A percentile compares a stretch with the other conserved stretches of the same genome.
These are phyloP conservation scores for Anisognathus igniventris DNA, from an alignment of 2,797 vertebrate species.

Conservation along the genomic window DNA sequence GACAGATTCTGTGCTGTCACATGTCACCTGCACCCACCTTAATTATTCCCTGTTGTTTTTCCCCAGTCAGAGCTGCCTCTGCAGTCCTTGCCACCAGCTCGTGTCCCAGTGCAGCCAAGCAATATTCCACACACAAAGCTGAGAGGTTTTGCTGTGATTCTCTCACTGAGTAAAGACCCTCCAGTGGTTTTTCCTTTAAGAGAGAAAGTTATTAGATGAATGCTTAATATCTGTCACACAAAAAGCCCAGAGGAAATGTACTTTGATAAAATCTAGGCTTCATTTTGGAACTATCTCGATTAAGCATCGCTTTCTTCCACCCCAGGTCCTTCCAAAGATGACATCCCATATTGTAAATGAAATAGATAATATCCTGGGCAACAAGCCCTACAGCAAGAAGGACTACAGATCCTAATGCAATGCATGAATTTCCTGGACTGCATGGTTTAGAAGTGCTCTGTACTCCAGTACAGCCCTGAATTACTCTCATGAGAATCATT, in stretches of 20 bases:
- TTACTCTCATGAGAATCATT: slow-evolving; percentile 64
- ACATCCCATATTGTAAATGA: slow-evolving; percentile 92
- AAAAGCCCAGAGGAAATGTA: background rate
- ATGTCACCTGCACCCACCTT: background rate
- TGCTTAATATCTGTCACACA: background rate
- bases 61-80: background rate
- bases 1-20: background rate
- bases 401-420: slow-evolving; percentile 90
- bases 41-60: background rate
- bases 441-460: slow-evolving; percentile 73
- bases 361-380: slow-evolving; percentile 94
- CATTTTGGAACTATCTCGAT: background rate
- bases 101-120: background rate
- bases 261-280: background rate
- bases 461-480: slow-evolving; percentile 53
- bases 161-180: background rate
- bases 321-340: slow-evolving; percentile 98
- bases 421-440: slow-evolving; percentile 74
- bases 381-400: slow-evolving; percentile 94
- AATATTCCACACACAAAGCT: accelerated
- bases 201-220: background rate
- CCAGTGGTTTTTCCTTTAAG: background rate
- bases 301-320: background rate
- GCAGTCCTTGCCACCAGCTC: background rate
- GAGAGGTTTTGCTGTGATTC: background rate